These are phyloP conservation scores for Acleris laterana DNA, from an alignment of 2,888 invertebrate genomes.

Conservation along the genomic window DNA sequence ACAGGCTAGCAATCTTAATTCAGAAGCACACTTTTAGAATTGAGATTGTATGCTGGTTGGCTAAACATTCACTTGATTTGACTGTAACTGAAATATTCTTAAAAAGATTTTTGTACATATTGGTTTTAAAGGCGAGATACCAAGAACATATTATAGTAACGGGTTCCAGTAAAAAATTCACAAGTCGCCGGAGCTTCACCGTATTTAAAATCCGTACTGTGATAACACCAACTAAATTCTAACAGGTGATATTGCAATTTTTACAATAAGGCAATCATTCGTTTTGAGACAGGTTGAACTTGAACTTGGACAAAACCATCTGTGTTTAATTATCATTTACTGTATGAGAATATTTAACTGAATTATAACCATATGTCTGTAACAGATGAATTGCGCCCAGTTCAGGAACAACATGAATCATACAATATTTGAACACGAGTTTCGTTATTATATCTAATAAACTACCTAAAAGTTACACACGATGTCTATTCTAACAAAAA, in stretches of 20 bases:
- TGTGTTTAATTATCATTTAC: not conserved
- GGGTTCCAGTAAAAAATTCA: no score
- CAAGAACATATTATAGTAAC: no score
- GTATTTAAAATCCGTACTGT: not conserved
- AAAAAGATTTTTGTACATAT: no score
- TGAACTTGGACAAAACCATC: slow-evolving; percentile 5
- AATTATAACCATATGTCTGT: no score
- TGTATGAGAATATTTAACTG: not conserved
- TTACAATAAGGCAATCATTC: slow-evolving; percentile 25
- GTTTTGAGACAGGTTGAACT: slow-evolving; percentile 3
- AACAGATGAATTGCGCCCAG: not conserved
- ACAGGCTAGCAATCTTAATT: no score
- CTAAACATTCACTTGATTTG: no score
- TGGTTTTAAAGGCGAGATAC: no score
- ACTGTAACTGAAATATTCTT: no score
- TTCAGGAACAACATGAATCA: not conserved
- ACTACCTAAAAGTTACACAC: slow-evolving; percentile 25
- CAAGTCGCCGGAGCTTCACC: no score
- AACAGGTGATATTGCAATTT: slow-evolving; percentile 29
- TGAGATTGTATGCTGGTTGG: no score
- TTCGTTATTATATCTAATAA: slow-evolving; percentile 17
- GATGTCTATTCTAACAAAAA: not conserved
- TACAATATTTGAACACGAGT: slow-evolving; percentile 19
- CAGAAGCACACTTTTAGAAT: no score
- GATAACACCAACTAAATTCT: slow-evolving; percentile 17